Conservation (phyloP, 2,888 invertebrate genomes). For the Sarcophaga carnaria region DNA sequence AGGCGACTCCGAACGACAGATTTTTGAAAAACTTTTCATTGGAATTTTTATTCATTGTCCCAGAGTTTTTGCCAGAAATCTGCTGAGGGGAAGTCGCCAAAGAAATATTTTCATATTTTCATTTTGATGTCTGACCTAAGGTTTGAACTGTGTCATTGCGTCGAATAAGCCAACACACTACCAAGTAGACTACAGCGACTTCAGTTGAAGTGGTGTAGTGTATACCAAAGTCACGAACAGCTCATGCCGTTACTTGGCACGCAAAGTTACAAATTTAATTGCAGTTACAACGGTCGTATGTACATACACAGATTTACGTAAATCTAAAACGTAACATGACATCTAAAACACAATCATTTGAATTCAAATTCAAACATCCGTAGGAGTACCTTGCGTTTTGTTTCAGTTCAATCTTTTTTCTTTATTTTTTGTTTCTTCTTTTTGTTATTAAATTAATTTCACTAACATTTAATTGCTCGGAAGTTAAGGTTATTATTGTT, state of each 20-base stretch:
- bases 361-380: conserved; percentile 12
- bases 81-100: no score
- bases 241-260: not conserved
- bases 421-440: conserved; percentile 4
- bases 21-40: no score
- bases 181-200: no score
- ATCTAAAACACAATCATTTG: conserved; percentile 17
- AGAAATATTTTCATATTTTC: no score
- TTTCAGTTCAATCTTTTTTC: not conserved
- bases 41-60: no score
- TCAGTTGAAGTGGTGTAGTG: no score
- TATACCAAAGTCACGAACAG: not conserved
- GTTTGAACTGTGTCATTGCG: no score
- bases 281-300: not conserved
- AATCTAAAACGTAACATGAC: conserved; percentile 50
- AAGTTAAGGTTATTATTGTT: conserved; percentile 57
- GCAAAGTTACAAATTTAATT: conserved; percentile 22
- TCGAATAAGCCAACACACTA: no score
- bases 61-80: no score
- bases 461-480: conserved; percentile 57
- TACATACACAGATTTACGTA: conserved; percentile 24
- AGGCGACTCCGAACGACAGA: no score
- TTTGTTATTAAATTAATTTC: conserved; percentile 1
- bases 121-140: no score
- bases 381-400: conserved; percentile 3